Conservation (phyloP, 2,113 vertebrate species). For the Cathartes aura region DNA sequence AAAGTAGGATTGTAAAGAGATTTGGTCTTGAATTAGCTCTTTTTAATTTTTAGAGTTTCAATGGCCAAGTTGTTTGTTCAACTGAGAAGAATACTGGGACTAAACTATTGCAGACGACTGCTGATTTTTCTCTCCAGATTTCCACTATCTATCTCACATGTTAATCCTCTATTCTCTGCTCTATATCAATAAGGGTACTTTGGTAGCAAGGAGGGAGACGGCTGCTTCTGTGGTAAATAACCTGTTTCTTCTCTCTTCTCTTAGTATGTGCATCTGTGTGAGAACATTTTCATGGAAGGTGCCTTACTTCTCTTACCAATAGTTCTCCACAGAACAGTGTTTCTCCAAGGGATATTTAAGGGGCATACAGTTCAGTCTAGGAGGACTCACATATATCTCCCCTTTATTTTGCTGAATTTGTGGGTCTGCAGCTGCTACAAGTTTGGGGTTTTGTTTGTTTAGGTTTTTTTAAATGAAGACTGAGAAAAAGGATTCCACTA, state of each 20-base stretch:
- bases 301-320: not conserved
- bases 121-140: not conserved
- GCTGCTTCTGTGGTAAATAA: not conserved
- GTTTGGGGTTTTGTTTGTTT: not conserved
- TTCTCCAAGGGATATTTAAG: not conserved
- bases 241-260: not conserved
- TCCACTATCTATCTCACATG: not conserved
- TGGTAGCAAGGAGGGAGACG: not conserved
- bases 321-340: not conserved
- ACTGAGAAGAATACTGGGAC: not conserved
- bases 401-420: not conserved
- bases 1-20: not conserved
- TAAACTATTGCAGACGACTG: not conserved
- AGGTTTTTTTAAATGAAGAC: not conserved
- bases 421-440: not conserved
- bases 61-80: not conserved
- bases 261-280: not conserved
- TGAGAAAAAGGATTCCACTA: not conserved
- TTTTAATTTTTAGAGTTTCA: not conserved
- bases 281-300: not conserved
- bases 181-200: not conserved
- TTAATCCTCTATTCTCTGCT: not conserved
- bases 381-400: not conserved
- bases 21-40: not conserved
- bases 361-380: not conserved